Evolutionary conservation across 2,113 vertebrate genomes (phyloP).

Genomic region (Prinia subflava): DNA sequence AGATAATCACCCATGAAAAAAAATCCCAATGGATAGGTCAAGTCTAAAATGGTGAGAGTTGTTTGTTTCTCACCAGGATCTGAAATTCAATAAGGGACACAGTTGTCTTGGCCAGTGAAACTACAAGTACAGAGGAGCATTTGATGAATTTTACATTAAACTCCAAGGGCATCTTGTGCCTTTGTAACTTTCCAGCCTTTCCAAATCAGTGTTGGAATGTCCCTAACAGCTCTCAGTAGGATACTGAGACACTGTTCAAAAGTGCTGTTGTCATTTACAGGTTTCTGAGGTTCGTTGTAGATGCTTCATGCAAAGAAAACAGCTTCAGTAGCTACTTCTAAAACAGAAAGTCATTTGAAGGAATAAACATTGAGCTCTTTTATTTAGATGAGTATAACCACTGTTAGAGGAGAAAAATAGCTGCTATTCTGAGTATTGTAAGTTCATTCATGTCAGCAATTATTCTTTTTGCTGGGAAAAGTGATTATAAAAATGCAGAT

Average conservation of each 20-base stretch:
- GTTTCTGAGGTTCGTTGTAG: neutral
- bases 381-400: neutral
- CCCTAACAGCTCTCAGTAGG: neutral
- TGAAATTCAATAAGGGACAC: neutral
- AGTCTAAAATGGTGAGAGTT: neutral
- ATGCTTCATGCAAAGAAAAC: neutral
- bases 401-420: neutral
- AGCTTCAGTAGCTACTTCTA: neutral
- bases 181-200: neutral
- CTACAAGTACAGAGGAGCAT: neutral
- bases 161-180: neutral
- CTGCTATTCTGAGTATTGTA: neutral
- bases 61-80: neutral
- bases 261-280: neutral
- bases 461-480: neutral
- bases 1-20: neutral
- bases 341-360: neutral
- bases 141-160: neutral
- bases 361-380: neutral
- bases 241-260: neutral
- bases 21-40: fast-evolving
- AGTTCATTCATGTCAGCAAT: neutral
- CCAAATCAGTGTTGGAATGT: neutral
- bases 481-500: neutral
- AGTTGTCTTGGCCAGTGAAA: neutral